Conservation (phyloP, 2,113 vertebrate species). For the Rhinolophus ferrumequinum region DNA sequence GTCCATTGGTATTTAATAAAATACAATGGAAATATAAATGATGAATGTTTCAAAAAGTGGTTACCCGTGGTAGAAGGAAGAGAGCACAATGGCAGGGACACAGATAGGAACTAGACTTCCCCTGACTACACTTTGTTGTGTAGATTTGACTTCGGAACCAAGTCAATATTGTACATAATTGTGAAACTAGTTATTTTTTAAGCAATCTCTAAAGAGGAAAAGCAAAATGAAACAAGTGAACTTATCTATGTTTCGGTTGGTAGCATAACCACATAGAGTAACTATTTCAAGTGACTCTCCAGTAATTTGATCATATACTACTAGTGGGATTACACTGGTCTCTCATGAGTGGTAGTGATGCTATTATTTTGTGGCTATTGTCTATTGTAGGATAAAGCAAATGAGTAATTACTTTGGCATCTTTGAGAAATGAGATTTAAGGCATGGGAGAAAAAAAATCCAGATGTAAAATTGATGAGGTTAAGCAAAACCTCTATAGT, state of each 20-base stretch:
- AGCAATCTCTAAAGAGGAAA: slow-evolving; percentile 26
- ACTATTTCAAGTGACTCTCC: neutral
- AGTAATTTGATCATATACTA: neutral
- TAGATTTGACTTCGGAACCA: neutral
- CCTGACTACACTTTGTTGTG: neutral
- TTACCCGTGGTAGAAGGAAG: neutral
- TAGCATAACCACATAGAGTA: neutral
- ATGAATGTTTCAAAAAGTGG: neutral
- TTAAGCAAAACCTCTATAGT: neutral
- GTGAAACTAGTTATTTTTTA: slow-evolving; percentile 6
- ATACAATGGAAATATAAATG: neutral
- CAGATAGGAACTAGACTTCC: neutral
- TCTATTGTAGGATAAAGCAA: neutral
- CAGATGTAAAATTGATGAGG: neutral
- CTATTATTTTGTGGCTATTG: neutral
- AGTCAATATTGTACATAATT: neutral
- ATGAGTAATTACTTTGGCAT: neutral
- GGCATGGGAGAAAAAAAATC: neutral
- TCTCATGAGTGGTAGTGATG: neutral
- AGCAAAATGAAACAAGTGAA: neutral
- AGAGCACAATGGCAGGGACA: neutral
- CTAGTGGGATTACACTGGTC: neutral
- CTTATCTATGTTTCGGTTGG: neutral
- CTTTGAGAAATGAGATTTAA: slow-evolving; percentile 37
- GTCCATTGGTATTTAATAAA: neutral